These are phyloP conservation scores for Nannoperca australis DNA, from an alignment of 2,797 vertebrate species.

Conservation along the genomic window DNA sequence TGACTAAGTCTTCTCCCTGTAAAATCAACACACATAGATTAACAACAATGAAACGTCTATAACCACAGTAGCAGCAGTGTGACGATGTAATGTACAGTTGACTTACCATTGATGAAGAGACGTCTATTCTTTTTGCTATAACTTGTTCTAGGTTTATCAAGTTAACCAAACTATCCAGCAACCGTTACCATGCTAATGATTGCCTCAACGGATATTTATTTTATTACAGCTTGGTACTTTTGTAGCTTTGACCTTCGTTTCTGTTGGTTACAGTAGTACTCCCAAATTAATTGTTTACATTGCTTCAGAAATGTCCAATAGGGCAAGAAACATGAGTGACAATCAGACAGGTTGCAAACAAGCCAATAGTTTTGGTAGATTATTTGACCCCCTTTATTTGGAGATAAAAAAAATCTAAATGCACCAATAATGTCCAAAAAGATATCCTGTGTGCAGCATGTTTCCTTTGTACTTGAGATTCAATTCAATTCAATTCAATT, in stretches of 20 bases:
- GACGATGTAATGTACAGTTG: neutral
- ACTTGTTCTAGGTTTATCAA: neutral
- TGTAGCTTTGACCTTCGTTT: neutral
- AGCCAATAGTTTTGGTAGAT: neutral
- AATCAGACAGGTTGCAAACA: neutral
- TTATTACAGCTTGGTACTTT: neutral
- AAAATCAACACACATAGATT: neutral
- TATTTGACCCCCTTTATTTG: no score
- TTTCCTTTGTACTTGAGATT: no score
- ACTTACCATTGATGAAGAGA: neutral
- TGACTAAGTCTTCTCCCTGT: slow-evolving; percentile 33
- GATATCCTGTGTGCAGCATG: neutral
- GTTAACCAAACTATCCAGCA: neutral
- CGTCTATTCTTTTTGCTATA: neutral
- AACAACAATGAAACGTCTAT: neutral
- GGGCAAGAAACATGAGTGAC: no score
- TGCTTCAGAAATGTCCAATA: neutral
- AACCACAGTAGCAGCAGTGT: neutral
- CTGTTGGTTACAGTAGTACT: neutral
- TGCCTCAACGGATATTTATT: neutral
- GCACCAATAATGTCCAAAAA: no score
- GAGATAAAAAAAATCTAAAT: neutral
- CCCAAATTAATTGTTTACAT: neutral
- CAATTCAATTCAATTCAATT: no score
- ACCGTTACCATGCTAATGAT: neutral